Conservation (phyloP, 2,113 vertebrate genomes). For the Dromiciops gliroides region DNA sequence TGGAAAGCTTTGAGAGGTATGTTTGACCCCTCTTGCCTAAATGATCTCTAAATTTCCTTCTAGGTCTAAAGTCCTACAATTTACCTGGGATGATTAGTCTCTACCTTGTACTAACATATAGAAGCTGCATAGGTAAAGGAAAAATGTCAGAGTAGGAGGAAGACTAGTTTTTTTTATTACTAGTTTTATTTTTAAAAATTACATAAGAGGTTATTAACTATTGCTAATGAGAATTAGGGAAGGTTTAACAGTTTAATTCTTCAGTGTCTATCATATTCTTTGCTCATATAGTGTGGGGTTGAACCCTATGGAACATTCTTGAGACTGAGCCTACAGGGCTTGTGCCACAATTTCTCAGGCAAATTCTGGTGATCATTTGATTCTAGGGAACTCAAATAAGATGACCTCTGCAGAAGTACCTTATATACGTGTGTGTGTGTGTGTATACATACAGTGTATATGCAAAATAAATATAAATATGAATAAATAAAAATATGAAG, state of each 20-base stretch:
- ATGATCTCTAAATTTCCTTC: background rate
- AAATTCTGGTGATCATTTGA: background rate
- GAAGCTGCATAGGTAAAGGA: background rate
- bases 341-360: background rate
- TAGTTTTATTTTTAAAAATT: no score
- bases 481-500: background rate
- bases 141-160: background rate
- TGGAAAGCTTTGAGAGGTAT: background rate
- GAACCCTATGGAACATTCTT: background rate
- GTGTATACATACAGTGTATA: background rate
- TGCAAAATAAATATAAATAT: background rate
- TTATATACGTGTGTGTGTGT: background rate
- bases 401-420: background rate
- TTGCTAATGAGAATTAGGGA: background rate
- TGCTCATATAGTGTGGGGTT: background rate
- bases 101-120: background rate
- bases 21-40: background rate
- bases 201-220: background rate
- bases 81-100: background rate
- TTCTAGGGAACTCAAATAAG: background rate
- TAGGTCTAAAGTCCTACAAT: background rate
- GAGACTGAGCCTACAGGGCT: background rate
- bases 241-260: constrained; percentile 24
- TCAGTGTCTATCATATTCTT: background rate
- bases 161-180: constrained; percentile 24